These are phyloP conservation scores for Cheilosia soror DNA, from an alignment of 2,888 invertebrate species.

Conservation along the genomic window DNA sequence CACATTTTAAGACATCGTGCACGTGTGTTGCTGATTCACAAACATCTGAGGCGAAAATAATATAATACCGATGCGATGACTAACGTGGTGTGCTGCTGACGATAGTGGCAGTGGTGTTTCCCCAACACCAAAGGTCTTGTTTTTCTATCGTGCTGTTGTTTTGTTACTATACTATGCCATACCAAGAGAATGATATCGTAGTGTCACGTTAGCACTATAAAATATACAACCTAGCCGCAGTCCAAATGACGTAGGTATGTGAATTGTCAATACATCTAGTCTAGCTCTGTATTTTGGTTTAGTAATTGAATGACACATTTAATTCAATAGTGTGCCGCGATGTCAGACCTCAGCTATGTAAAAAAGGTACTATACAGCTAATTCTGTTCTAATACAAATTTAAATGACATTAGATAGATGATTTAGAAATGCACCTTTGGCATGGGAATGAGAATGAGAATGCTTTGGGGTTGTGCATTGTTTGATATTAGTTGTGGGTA, in stretches of 20 bases:
- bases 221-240: conserved; percentile 1
- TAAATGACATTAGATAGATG: background rate
- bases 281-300: conserved; percentile 35
- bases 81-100: conserved; percentile 11
- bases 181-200: conserved; percentile 12
- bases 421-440: background rate
- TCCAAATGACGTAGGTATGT: conserved; percentile 43
- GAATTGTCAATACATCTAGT: conserved; percentile 19
- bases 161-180: conserved; percentile 16
- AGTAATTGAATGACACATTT: conserved; percentile 26
- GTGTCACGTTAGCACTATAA: conserved; percentile 4
- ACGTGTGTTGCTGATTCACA: conserved; percentile 30
- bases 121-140: conserved; percentile 47
- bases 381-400: background rate
- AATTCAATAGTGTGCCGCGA: conserved; percentile 34
- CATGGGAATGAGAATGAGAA: background rate
- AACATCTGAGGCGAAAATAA: conserved; percentile 1
- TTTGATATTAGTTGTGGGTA: background rate
- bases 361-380: background rate
- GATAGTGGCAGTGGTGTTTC: conserved; percentile 30
- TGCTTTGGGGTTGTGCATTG: background rate
- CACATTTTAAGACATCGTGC: conserved; percentile 14
- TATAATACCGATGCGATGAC: conserved; percentile 52
- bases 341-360: conserved; percentile 6
- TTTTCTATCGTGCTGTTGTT: background rate